These are phyloP conservation scores for Pecten maximus DNA, from an alignment of 2,888 invertebrate genomes.

Conservation along the genomic window DNA sequence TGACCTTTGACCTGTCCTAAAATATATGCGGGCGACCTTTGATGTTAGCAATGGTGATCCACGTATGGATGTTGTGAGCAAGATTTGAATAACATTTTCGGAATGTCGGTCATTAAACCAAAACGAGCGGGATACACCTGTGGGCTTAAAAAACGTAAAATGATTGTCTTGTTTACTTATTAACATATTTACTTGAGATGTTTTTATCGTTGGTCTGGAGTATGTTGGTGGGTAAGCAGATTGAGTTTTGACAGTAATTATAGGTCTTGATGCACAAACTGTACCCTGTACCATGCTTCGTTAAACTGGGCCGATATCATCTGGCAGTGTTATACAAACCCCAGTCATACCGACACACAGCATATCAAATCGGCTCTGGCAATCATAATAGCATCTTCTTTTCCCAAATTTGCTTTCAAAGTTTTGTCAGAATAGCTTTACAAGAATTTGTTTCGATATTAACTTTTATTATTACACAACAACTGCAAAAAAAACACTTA, in stretches of 20 bases:
- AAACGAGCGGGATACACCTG: not conserved
- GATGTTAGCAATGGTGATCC: not conserved
- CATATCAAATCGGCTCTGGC: not conserved
- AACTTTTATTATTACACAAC: too few relatives aligned
- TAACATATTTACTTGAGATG: not conserved
- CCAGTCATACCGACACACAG: not conserved
- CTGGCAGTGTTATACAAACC: not conserved
- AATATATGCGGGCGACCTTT: not conserved
- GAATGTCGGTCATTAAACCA: not conserved
- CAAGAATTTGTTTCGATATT: too few relatives aligned
- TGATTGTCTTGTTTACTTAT: not conserved
- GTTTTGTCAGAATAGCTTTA: too few relatives aligned
- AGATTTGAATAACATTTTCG: not conserved
- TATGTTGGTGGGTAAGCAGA: not conserved
- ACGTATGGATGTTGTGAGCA: not conserved
- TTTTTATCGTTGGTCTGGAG: not conserved
- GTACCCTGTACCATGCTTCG: not conserved
- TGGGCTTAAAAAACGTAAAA: not conserved
- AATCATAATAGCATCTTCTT: not conserved
- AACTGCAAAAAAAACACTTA: too few relatives aligned
- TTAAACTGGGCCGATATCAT: not conserved
- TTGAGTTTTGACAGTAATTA: not conserved
- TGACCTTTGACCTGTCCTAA: not conserved
- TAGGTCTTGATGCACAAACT: not conserved
- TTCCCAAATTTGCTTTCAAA: too few relatives aligned